Evolutionary conservation across 2,888 invertebrate species (phyloP), one percentile per base, ranked within the genome.

Genomic region (Crossocerus cetratus): DNA sequence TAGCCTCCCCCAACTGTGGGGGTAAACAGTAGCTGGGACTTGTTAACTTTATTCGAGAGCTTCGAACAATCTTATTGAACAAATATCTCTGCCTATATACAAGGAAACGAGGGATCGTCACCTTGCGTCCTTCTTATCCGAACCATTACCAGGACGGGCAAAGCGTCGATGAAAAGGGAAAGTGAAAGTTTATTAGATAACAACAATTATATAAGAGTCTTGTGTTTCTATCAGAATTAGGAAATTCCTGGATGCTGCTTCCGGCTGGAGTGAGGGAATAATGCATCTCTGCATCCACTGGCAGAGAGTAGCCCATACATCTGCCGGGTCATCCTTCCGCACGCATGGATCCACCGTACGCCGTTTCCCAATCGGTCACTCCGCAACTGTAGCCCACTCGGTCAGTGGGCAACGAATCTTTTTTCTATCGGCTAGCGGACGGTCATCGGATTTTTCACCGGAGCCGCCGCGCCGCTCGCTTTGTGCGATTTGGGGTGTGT

Each of bases 351-450:
- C 20, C 64, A n/a, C 53, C 13, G 18, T 16, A 49, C 44, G 49
- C 45, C 16, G 45, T 23, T 55, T 62, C 49, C 64, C 61, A 65
- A 77, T 74, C 69, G 69, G 55, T 77, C 74, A 62, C 64, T 58
- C 55, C 45, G 23, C 68, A 77, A 60, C 63, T 66, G 45, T 59
- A 54, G 60, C 61, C 45, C 55, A 67, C 56, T 70, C 64, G 74
- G 81, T 80, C 76, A 78, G 65, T 75, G 64, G 55, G 72, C 69
- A 76, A 76, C 70, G 66, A 54, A 53, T 18, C 21, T 63, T 66
- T 58, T 42, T 49, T 59, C 44, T 18, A 42, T 49, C 55, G 23
- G 43, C n/a, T 44, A 21, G 54, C 14, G 8, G 18, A 21, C 49
- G 74, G 55, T 59, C 68, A 66, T 58, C 75, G 18, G 57, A 71